Evolutionary conservation across 1,140 invertebrate genomes (phyloP), one percentile per base, ranked within the genome.

Genomic region (Trachymyrmex septentrionalis): DNA sequence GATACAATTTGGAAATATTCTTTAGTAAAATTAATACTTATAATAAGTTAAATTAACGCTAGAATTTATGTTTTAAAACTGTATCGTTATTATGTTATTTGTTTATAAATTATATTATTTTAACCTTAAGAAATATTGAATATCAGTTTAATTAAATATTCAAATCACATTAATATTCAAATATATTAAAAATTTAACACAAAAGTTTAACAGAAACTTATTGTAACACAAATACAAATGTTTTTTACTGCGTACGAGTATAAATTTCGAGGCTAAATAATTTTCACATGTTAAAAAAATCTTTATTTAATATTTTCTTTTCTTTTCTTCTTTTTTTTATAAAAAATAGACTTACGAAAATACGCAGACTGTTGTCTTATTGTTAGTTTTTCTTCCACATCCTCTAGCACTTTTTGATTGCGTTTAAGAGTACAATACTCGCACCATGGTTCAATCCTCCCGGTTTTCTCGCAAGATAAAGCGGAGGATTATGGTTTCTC

Each of bases 401-500:
- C 4, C 14, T 50, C 14, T 66, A 24, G 14, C 12, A 48, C 16
- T 24, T 6, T 48, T 84, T 44, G 34, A 48, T 72, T 24, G 55
- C 21, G 12, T 53, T 69, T 63, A 63, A 53, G 21, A 10, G 64
- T 63, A 57, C 24, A 48, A 78, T 64, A 78, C n/a, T 48, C 55
- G 59, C 16, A 61, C 27, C 38, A 81, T 50, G 53, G 19, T 86
- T 72, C 64, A 44, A 82, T 86, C 50, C 44, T 82, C 24, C 34
- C 30, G 30, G 5, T 38, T 38, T 38, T 38, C 53, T 5, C 16
- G 10, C 48, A 19, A 30, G 21, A 82, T 71, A 44, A 63, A 73
- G 27, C 38, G 44, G 76, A 53, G 86, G 67, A 87, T 87, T 84
- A 84, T 84, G 24, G 61, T 84, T 75, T 75, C 78, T 67, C 69